Percentiles rank a stretch among this genome's conserved stretches.
phyloP scores from a whole-genome alignment of 2,797 vertebrate genomes.

The Sebastes flavidus region DNA sequence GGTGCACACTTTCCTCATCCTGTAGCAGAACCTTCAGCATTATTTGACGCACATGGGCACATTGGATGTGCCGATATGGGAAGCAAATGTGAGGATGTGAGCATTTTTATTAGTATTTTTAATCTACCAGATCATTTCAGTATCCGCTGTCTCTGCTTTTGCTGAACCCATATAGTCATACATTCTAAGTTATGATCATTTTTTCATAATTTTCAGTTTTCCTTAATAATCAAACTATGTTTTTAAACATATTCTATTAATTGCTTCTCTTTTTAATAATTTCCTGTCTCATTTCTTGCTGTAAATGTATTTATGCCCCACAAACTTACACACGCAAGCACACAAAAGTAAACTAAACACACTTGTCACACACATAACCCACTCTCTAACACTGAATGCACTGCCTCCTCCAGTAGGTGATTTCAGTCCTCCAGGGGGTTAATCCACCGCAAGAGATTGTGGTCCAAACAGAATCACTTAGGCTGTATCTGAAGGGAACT shows the following conservation, averaged over 20 bases:
- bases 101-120: background rate
- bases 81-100: background rate
- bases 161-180: background rate
- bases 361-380: background rate
- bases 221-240: background rate
- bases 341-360: background rate
- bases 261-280: background rate
- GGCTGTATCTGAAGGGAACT: conserved; percentile 36
- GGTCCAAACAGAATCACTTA: conserved; percentile 54
- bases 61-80: background rate
- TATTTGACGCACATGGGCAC: background rate
- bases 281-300: background rate
- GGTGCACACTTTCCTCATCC: background rate
- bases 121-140: background rate
- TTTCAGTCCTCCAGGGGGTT: background rate
- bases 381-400: background rate
- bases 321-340: background rate
- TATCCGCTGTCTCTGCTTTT: background rate
- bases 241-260: background rate
- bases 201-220: background rate
- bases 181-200: no score
- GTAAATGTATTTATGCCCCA: background rate
- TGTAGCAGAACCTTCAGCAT: background rate
- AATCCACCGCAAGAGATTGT: background rate
- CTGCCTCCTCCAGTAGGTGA: background rate